Evolutionary conservation across 2,888 invertebrate genomes (phyloP), one percentile per base, ranked within the genome.

Genomic region (Tachina lurida): DNA sequence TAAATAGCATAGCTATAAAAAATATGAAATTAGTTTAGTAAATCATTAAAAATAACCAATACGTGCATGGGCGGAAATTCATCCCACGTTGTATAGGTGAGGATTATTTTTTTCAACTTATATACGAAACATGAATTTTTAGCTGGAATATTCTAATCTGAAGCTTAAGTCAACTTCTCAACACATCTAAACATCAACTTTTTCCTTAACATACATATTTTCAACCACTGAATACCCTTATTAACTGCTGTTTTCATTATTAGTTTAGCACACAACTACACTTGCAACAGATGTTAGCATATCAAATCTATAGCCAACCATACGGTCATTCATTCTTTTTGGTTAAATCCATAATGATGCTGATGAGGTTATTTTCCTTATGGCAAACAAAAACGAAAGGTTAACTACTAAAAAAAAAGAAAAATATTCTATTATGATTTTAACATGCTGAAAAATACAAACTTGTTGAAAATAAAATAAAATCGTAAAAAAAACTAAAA

Each of bases 321-420:
- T 82, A 75, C 79, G 82, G 63, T 81, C 19, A 43, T 49, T 13
- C n/a, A 62, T 73, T 45, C 54, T 52, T 52, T 71, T 81, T 58
- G 77, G 60, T 77, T 81, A 63, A 77, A 70, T 71, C 77, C 67
- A 73, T 74, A 39, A 68, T 52, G 49, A 73, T 79, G 75, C 39
- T 78, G 74, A 78, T 85, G 78, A 58, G 39, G n/a, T 52, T 62
- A 22, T 80, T 63, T 68, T 76, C 60, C 45, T 71, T 79, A 47
- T 17, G 45, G 15, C 31, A 17, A n/a, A 68, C 10, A 45, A 41
- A 58, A 54, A 17, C 47, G 58, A 58, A 71, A 56, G 74, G 58
- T 49, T 62, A 73, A 73, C 80, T 41, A 47, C 22, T 58, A 60
- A 79, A 52, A 49, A 60, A 43, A 62, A 31, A 43, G 15, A 71